A percentile compares a stretch with the other conserved stretches of the same genome.
These are phyloP conservation scores for Drosophila varians DNA, from an alignment of 1,140 invertebrate species.

Conservation along the genomic window DNA sequence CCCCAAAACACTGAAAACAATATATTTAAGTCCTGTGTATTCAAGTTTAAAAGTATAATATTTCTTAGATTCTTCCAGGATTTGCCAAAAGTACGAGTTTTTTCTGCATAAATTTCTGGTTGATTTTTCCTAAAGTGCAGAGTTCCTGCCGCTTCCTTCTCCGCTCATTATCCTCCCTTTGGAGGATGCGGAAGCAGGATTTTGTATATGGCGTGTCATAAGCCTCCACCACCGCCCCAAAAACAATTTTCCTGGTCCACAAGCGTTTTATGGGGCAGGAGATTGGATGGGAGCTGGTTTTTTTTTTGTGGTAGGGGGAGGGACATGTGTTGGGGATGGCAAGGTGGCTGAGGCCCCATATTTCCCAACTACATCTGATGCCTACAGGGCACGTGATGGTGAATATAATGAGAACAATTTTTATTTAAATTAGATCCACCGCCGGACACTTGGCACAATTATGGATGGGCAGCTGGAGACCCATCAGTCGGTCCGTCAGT, in stretches of 20 bases:
- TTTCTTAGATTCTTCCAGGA: background rate
- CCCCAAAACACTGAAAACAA: background rate
- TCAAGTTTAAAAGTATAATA: too few relatives aligned
- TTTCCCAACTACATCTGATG: constrained; percentile 44
- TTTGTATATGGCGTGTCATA: constrained; percentile 49
- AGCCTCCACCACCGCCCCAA: constrained; percentile 35
- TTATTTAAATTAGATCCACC: constrained; percentile 50
- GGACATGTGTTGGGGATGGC: constrained; percentile 2
- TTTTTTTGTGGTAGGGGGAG: background rate
- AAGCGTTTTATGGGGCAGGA: constrained; percentile 12
- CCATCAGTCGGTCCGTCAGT: background rate
- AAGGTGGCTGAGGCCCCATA: constrained; percentile 37
- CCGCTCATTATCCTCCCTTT: constrained; percentile 21
- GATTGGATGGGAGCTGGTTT: constrained; percentile 18
- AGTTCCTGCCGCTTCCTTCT: constrained; percentile 9
- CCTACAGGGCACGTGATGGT: constrained; percentile 38
- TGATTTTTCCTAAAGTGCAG: background rate
- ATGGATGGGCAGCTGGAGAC: constrained; percentile 16
- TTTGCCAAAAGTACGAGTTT: too few relatives aligned
- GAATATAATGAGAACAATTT: constrained; percentile 50
- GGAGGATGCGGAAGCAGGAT: constrained; percentile 23
- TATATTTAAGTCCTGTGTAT: background rate
- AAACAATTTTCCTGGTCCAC: constrained; percentile 27
- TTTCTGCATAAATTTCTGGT: too few relatives aligned
- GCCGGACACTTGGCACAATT: constrained; percentile 48